Evolutionary conservation across 2,797 vertebrate species (phyloP).

Genomic region (Pseudocheirus occidentalis): DNA sequence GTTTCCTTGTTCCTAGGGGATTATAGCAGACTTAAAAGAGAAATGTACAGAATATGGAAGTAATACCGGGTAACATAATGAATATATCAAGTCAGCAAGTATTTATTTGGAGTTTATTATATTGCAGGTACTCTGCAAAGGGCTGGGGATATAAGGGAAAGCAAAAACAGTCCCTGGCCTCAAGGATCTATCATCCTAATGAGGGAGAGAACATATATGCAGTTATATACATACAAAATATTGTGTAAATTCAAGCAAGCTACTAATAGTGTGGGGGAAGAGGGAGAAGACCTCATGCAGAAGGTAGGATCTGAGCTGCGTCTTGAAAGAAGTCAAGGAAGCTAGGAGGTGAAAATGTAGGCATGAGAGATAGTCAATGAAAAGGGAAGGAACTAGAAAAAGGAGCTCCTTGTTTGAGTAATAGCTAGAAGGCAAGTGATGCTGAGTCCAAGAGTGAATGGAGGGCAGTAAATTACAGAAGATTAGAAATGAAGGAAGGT

Average conservation of each 20-base stretch:
- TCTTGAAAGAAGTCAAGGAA: not conserved
- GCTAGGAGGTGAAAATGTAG: not conserved
- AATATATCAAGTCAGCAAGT: not conserved
- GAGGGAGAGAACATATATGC: not conserved
- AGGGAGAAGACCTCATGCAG: not conserved
- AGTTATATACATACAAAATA: not conserved
- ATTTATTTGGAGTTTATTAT: not conserved
- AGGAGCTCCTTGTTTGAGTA: not conserved
- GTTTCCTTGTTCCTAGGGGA: not conserved
- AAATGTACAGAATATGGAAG: not conserved
- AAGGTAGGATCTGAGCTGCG: not conserved
- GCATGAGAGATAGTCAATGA: not conserved
- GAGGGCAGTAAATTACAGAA: not conserved
- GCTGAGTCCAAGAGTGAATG: not conserved
- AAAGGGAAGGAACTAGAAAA: not conserved
- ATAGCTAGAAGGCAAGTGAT: not conserved
- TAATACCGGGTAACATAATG: not conserved
- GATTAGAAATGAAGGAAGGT: not conserved
- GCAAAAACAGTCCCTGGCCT: not conserved
- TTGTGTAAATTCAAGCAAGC: not conserved
- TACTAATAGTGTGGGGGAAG: not conserved
- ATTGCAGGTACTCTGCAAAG: not conserved
- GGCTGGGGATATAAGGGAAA: not conserved
- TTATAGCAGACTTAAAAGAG: not conserved
- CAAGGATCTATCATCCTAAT: not conserved